Percentiles rank a stretch among this genome's conserved stretches.
phyloP scores from a whole-genome alignment of 2,888 invertebrate species.

The Hofmannophila pseudospretella region DNA sequence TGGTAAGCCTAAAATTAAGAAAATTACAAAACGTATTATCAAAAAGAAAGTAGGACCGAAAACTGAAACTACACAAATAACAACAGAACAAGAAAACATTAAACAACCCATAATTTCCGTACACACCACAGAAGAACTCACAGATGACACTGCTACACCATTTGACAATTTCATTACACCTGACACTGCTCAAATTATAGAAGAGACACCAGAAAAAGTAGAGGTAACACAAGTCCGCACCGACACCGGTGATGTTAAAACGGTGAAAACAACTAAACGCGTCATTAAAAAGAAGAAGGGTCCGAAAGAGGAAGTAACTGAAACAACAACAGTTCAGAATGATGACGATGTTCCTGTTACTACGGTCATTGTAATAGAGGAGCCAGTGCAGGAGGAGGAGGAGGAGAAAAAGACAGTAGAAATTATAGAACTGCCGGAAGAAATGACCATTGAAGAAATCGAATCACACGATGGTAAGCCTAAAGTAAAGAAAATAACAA shows the following conservation, averaged over 20 bases:
- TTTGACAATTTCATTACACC: slow-evolving; percentile 8
- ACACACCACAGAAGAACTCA: slow-evolving; percentile 24
- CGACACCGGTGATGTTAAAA: slow-evolving; percentile 15
- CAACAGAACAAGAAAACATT: slow-evolving; percentile 22
- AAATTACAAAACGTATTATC: slow-evolving; percentile 27
- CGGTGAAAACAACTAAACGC: slow-evolving; percentile 16
- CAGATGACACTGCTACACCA: slow-evolving; percentile 25
- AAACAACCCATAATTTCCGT: slow-evolving; percentile 30
- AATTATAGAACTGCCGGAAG: slow-evolving; percentile 40
- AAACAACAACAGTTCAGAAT: slow-evolving; percentile 22
- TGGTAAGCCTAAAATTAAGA: slow-evolving; percentile 29
- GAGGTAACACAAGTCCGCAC: slow-evolving; percentile 37
- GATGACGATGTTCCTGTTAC: slow-evolving; percentile 14
- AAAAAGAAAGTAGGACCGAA: slow-evolving; percentile 38
- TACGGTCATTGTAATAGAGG: slow-evolving; percentile 22
- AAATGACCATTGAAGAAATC: slow-evolving; percentile 25
- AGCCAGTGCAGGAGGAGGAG: slow-evolving; percentile 4
- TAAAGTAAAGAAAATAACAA: slow-evolving; percentile 18
- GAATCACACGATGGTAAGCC: slow-evolving; percentile 15
- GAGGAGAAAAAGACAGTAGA: slow-evolving; percentile 8
- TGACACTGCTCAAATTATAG: slow-evolving; percentile 26
- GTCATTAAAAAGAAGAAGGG: slow-evolving; percentile 28
- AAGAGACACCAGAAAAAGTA: slow-evolving; percentile 42
- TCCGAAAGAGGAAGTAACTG: slow-evolving; percentile 29
- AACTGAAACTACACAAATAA: slow-evolving; percentile 37